Evolutionary conservation across 2,113 vertebrate species (phyloP), one percentile per base, ranked within the genome.

Genomic region (Pterocles orientalis): DNA sequence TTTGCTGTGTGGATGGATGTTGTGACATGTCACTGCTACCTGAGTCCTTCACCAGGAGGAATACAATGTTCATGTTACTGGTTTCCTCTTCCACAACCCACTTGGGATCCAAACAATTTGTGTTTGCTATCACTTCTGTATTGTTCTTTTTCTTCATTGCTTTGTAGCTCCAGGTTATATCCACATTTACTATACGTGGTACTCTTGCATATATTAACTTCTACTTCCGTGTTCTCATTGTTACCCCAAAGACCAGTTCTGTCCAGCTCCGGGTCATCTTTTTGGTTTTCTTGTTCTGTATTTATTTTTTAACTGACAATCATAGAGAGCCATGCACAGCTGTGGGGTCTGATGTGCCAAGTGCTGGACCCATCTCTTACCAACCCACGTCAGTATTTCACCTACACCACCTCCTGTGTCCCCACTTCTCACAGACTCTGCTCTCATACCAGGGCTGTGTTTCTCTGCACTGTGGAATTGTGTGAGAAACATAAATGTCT

Each of bases 391-490:
- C 28, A 34, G 10, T 12, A 50, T 36, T 51, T 29, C 47, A 25
- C 10, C 24, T n/a, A 6, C 1, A 2, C 7, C 33, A 10, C 23
- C 15, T 72, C 18, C 41, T 41, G 47, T 1, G 0, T 18, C 25
- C n/a, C 3, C 7, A 3, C 17, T 80, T 83, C 5, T 8, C 39
- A 60, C 45, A 39, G 4, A 20, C 5, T 65, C 48, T 78, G 33
- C 33, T 73, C 3, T 60, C 4, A 2, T 14, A 15, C 8, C 16
- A 36, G 70, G 51, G 4, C 21, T 56, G 16, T 71, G 16, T 71
- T 62, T 88, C 33, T 66, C n/a, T 76, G 21, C n/a, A 5, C 15
- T 56, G 4, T 1, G 1, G 13, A 3, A 9, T 5, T 12, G 3
- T 57, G 19, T 14, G 26, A 53, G 26, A 70, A 20, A 57, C 43